phyloP scores from a whole-genome alignment of 1,140 invertebrate species.

The Achroia grisella region DNA sequence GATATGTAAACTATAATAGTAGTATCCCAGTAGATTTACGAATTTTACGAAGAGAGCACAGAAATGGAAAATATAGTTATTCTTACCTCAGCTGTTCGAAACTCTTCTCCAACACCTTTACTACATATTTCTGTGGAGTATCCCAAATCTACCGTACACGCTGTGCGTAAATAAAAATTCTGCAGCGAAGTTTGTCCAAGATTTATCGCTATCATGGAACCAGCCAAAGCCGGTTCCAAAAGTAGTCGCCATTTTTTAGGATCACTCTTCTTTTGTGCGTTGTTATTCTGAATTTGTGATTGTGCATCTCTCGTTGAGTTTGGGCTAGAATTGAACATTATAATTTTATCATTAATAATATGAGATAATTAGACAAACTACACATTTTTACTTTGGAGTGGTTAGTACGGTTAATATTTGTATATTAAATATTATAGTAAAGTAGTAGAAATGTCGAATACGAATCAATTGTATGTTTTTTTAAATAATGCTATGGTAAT shows the following conservation, averaged over 20 bases:
- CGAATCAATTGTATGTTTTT: no score
- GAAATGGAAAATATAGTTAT: no score
- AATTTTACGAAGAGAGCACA: no score
- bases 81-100: conserved; percentile 46
- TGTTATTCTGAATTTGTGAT: neutral
- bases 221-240: conserved; percentile 54
- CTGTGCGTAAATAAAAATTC: conserved; percentile 60
- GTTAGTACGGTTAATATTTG: no score
- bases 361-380: no score
- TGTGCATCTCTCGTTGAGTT: neutral
- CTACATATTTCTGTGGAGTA: conserved; percentile 40
- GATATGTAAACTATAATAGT: no score
- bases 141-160: conserved; percentile 53
- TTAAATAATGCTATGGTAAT: no score
- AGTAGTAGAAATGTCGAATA: no score
- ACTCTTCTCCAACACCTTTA: conserved; percentile 53
- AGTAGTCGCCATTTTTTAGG: conserved; percentile 42
- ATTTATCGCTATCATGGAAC: conserved; percentile 63
- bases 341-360: no score
- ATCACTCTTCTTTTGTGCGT: conserved; percentile 2
- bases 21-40: no score
- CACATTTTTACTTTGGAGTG: no score
- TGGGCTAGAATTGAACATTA: neutral
- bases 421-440: no score
- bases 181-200: conserved; percentile 59